Conservation (phyloP, 2,113 vertebrate genomes). For the Pristiophorus japonicus region DNA sequence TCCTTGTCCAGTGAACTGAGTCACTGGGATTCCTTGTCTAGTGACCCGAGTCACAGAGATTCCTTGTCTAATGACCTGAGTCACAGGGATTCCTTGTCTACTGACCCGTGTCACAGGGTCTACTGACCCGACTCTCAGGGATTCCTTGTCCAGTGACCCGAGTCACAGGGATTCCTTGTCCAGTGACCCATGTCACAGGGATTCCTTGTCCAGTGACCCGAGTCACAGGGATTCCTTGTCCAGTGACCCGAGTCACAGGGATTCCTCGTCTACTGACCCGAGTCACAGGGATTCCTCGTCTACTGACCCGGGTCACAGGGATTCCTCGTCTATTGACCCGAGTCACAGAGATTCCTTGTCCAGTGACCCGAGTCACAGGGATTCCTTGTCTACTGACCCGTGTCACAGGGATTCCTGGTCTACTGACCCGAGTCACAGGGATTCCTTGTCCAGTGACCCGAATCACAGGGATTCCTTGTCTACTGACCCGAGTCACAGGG, state of each 20-base stretch:
- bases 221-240: not conserved
- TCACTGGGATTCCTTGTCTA: not conserved
- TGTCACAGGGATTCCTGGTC: not conserved
- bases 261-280: not conserved
- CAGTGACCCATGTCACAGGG: not conserved
- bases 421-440: not conserved
- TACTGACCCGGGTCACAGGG: not conserved
- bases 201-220: not conserved
- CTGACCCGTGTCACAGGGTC: too few relatives aligned
- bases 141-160: not conserved
- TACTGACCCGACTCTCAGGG: too few relatives aligned
- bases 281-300: not conserved
- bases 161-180: not conserved
- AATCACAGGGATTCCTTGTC: not conserved
- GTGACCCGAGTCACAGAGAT: not conserved
- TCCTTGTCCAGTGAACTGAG: not conserved
- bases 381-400: not conserved
- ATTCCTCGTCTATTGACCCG: not conserved
- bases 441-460: not conserved
- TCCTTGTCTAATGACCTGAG: not conserved
- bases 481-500: not conserved
- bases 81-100: not conserved
- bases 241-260: not conserved
- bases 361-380: not conserved
- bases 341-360: not conserved